phyloP scores from a whole-genome alignment of 2,888 invertebrate species.

The Philaethria dido region DNA sequence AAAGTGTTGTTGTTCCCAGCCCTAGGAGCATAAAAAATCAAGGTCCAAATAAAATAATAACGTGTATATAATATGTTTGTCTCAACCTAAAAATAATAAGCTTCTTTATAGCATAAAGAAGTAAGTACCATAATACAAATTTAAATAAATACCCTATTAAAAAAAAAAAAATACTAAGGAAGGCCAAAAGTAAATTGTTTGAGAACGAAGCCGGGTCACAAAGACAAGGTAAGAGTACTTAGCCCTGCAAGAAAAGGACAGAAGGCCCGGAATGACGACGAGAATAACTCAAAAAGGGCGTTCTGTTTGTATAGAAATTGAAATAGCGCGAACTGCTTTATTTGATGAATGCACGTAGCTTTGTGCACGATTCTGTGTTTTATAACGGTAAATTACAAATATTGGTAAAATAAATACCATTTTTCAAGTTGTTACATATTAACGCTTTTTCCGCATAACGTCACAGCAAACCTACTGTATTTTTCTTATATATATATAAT shows the following conservation, averaged over 20 bases:
- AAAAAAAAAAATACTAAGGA: background rate
- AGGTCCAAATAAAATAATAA: too few relatives aligned
- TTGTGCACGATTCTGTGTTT: background rate
- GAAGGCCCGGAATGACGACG: slow-evolving; percentile 32
- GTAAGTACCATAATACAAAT: background rate
- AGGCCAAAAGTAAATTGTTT: background rate
- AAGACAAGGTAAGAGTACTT: slow-evolving; percentile 32
- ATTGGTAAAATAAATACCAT: too few relatives aligned
- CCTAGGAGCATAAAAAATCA: too few relatives aligned
- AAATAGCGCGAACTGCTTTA: slow-evolving; percentile 16
- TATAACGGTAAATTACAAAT: background rate
- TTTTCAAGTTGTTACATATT: too few relatives aligned
- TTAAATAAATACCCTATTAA: background rate
- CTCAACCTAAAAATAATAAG: background rate
- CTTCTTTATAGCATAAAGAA: background rate
- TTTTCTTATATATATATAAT: too few relatives aligned
- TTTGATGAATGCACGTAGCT: slow-evolving; percentile 4
- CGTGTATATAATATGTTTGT: too few relatives aligned
- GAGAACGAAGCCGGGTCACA: slow-evolving; percentile 8
- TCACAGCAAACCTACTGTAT: too few relatives aligned
- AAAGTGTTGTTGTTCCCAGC: too few relatives aligned
- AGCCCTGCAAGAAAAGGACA: slow-evolving; percentile 29
- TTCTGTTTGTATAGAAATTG: slow-evolving; percentile 23
- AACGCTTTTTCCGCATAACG: too few relatives aligned
- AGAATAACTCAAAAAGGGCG: slow-evolving; percentile 34